phyloP scores from a whole-genome alignment of 2,113 vertebrate species.

The Percina caprodes region DNA sequence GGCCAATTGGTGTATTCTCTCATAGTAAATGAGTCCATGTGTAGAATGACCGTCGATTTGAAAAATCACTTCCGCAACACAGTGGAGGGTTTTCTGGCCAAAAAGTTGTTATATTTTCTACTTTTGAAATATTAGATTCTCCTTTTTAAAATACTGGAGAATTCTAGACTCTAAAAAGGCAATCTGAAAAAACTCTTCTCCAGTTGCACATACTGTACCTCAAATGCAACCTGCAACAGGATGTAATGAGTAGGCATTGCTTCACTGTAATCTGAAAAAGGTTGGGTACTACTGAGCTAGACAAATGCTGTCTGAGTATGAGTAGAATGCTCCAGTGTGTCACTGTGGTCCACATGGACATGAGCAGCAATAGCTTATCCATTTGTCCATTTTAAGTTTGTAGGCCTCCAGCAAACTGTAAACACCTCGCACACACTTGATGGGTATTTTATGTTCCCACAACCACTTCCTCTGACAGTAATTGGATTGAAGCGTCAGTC shows the following conservation, averaged over 20 bases:
- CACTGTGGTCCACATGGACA: background rate
- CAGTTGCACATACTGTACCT: background rate
- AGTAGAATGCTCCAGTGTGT: background rate
- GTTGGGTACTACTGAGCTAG: background rate
- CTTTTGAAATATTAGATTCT: background rate
- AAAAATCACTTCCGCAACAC: too few species aligned
- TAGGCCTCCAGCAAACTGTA: conserved; percentile 17
- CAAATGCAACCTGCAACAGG: background rate
- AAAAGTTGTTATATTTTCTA: background rate
- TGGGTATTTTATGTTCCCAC: conserved; percentile 33
- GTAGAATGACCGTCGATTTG: too few species aligned
- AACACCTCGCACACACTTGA: conserved; percentile 13
- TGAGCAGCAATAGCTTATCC: background rate
- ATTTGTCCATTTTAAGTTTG: conserved; percentile 9
- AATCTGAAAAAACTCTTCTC: background rate
- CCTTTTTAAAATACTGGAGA: background rate
- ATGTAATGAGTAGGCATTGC: background rate
- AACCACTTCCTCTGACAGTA: conserved; percentile 54
- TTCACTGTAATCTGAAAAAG: background rate
- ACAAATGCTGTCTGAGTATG: background rate
- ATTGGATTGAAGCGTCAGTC: conserved; percentile 60
- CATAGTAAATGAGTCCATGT: too few species aligned
- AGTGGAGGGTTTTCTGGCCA: too few species aligned
- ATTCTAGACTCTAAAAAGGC: background rate
- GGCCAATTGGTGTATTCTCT: too few species aligned